These are phyloP conservation scores for Odontesthes bonariensis DNA, from an alignment of 2,113 vertebrate genomes.

Conservation along the genomic window DNA sequence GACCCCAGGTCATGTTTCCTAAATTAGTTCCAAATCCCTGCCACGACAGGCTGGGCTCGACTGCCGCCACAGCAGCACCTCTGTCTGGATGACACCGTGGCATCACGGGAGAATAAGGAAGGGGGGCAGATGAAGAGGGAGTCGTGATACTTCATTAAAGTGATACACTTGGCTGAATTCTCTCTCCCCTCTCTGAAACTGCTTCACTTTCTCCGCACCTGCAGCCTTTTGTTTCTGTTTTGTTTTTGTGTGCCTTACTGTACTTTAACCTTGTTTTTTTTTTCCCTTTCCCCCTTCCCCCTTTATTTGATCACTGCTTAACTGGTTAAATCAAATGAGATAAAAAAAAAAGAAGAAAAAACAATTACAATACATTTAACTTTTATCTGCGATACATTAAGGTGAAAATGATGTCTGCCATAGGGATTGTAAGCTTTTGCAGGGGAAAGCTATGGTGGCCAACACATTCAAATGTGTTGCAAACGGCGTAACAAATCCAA, in stretches of 20 bases:
- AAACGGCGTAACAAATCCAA: too few relatives aligned
- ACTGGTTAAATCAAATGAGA: too few relatives aligned
- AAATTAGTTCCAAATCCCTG: constrained; percentile 65
- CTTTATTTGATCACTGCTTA: too few relatives aligned
- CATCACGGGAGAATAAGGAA: constrained; percentile 10
- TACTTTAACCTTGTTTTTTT: too few relatives aligned
- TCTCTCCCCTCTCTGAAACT: background rate
- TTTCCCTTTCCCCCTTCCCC: too few relatives aligned
- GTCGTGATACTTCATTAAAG: constrained; percentile 69
- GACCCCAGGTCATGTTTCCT: constrained; percentile 60
- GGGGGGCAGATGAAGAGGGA: constrained; percentile 41
- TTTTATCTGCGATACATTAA: too few relatives aligned
- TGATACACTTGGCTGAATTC: constrained; percentile 59
- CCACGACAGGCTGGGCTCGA: constrained; percentile 35
- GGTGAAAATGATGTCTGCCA: too few relatives aligned
- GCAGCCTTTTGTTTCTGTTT: background rate
- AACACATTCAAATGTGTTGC: too few relatives aligned
- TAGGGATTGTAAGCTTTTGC: too few relatives aligned
- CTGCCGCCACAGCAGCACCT: constrained; percentile 46
- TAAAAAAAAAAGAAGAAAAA: too few relatives aligned
- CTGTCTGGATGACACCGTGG: constrained; percentile 22
- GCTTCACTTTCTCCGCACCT: constrained; percentile 20
- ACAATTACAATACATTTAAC: too few relatives aligned
- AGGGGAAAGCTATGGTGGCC: too few relatives aligned
- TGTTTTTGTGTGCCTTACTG: background rate